Evolutionary conservation across 1,140 invertebrate species (phyloP).

Genomic region (Gonatopus flavifemur): DNA sequence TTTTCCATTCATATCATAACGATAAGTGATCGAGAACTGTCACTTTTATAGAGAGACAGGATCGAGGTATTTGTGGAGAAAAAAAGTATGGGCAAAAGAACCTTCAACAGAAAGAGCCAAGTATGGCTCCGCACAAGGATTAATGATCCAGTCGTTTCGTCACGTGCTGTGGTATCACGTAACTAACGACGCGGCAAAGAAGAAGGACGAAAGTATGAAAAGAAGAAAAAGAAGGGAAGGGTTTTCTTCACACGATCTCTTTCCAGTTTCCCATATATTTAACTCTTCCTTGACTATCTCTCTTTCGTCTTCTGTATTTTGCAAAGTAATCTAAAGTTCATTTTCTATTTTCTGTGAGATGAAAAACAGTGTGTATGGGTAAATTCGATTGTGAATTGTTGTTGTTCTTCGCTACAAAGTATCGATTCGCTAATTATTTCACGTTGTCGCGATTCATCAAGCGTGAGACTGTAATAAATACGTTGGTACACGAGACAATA

Average conservation of each 20-base stretch:
- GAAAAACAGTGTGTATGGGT: neutral
- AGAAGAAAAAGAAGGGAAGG: conserved; percentile 19
- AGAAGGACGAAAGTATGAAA: conserved; percentile 19
- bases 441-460: neutral
- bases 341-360: neutral
- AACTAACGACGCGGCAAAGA: conserved; percentile 31
- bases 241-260: conserved; percentile 8
- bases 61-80: too few species aligned
- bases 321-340: conserved; percentile 22
- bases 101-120: too few species aligned
- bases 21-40: neutral
- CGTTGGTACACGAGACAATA: conserved; percentile 3
- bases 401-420: conserved; percentile 6
- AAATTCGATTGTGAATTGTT: conserved; percentile 4
- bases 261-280: neutral
- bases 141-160: conserved; percentile 33
- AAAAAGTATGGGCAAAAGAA: conserved; percentile 32
- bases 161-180: conserved; percentile 27
- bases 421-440: too few species aligned
- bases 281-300: neutral
- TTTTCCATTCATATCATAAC: too few species aligned
- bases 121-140: conserved; percentile 13
- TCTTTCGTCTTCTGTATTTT: neutral
- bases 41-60: conserved; percentile 9
- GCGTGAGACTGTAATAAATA: conserved; percentile 19